phyloP scores from a whole-genome alignment of 2,797 vertebrate species.

The Brachyrhaphis roseni region DNA sequence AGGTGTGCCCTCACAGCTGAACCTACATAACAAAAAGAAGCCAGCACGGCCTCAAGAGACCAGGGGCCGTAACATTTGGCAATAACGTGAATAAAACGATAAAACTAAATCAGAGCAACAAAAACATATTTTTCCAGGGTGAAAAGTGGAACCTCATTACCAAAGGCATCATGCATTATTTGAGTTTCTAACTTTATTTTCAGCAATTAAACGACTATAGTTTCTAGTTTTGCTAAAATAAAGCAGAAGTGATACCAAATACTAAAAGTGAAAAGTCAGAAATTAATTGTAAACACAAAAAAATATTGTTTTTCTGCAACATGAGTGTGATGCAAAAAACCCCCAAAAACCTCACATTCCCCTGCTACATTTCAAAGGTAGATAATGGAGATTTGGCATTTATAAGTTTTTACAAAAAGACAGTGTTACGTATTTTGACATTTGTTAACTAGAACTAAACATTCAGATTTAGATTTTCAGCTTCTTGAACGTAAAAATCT shows the following conservation, averaged over 20 bases:
- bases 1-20: too few relatives aligned
- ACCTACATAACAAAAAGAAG: too few relatives aligned
- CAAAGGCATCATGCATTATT: not conserved
- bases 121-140: not conserved
- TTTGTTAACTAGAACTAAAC: not conserved
- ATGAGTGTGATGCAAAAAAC: not conserved
- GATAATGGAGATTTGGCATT: not conserved
- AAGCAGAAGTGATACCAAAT: not conserved
- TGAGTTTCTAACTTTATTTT: not conserved
- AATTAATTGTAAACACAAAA: too few relatives aligned
- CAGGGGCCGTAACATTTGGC: too few relatives aligned
- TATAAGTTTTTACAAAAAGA: not conserved
- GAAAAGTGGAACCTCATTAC: not conserved
- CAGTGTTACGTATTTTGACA: not conserved
- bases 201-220: not conserved
- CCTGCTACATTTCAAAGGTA: not conserved
- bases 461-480: not conserved
- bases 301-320: not conserved
- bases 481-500: not conserved
- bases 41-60: too few relatives aligned
- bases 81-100: too few relatives aligned
- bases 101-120: not conserved
- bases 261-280: not conserved
- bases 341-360: not conserved
- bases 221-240: not conserved